These are phyloP conservation scores for Enhydra lutris DNA, from an alignment of 2,113 vertebrate species.

Conservation along the genomic window DNA sequence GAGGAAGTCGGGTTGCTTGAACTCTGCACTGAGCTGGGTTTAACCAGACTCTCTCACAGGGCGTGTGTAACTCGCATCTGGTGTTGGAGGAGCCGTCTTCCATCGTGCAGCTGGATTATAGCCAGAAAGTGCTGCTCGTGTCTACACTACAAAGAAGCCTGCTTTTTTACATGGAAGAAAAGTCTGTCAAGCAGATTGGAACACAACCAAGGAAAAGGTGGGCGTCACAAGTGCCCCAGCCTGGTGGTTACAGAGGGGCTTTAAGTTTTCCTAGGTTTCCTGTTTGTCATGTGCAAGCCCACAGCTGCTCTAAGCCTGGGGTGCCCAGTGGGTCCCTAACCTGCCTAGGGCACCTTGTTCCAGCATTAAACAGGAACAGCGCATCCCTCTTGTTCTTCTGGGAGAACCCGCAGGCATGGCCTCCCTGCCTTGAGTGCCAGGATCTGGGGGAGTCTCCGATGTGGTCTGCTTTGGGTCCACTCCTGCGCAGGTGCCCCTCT, in stretches of 20 bases:
- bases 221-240: conserved; percentile 17
- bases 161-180: conserved; percentile 93
- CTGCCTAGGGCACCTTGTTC: background rate
- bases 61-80: conserved; percentile 89
- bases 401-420: background rate
- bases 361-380: too few species aligned
- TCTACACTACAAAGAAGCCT: conserved; percentile 92
- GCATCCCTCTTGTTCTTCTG: background rate
- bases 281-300: background rate
- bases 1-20: background rate
- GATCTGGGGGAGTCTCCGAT: background rate
- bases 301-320: fast-evolving
- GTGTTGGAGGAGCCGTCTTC: conserved; percentile 92
- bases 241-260: background rate
- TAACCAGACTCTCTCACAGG: conserved; percentile 79
- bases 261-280: too few species aligned
- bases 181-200: conserved; percentile 90
- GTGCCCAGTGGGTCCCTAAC: background rate
- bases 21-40: background rate
- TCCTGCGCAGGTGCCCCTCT: background rate
- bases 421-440: background rate
- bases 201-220: conserved; percentile 93
- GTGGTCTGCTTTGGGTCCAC: background rate
- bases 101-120: conserved; percentile 96
- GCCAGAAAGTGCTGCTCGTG: conserved; percentile 93